phyloP scores from a whole-genome alignment of 2,888 invertebrate species.

The Hypolimnas misippus region DNA sequence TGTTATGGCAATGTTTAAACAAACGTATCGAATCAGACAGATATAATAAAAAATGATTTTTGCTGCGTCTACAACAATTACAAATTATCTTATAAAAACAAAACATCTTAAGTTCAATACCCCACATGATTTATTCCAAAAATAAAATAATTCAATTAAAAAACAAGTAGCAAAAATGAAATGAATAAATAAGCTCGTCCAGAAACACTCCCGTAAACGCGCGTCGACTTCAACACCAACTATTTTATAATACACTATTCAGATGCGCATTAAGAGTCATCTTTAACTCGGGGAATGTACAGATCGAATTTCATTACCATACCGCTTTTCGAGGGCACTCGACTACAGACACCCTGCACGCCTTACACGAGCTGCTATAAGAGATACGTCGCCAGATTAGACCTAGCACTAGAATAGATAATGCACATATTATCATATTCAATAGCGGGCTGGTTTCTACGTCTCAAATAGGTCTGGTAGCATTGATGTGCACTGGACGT shows the following conservation, averaged over 20 bases:
- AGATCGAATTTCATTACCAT: slow-evolving; percentile 78
- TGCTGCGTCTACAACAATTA: too few relatives aligned
- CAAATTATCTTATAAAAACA: too few relatives aligned
- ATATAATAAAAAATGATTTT: too few relatives aligned
- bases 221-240: slow-evolving; percentile 37
- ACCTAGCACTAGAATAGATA: slow-evolving; percentile 61
- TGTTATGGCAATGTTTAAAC: too few relatives aligned
- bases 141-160: too few relatives aligned
- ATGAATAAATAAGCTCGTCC: background rate
- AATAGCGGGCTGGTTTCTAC: slow-evolving; percentile 54
- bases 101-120: too few relatives aligned
- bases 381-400: slow-evolving; percentile 64
- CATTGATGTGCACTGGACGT: background rate
- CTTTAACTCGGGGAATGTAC: slow-evolving; percentile 69
- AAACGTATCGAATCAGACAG: too few relatives aligned
- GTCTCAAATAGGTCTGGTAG: slow-evolving; percentile 38
- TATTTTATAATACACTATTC: slow-evolving; percentile 71
- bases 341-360: slow-evolving; percentile 53
- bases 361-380: slow-evolving; percentile 40
- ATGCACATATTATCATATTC: slow-evolving; percentile 65
- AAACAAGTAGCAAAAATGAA: too few relatives aligned
- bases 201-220: slow-evolving; percentile 1
- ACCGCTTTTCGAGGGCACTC: slow-evolving; percentile 66
- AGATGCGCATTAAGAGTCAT: slow-evolving; percentile 78
- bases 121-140: too few relatives aligned